These are phyloP conservation scores for Cossypha heuglini DNA, from an alignment of 2,797 vertebrate genomes.

Conservation along the genomic window DNA sequence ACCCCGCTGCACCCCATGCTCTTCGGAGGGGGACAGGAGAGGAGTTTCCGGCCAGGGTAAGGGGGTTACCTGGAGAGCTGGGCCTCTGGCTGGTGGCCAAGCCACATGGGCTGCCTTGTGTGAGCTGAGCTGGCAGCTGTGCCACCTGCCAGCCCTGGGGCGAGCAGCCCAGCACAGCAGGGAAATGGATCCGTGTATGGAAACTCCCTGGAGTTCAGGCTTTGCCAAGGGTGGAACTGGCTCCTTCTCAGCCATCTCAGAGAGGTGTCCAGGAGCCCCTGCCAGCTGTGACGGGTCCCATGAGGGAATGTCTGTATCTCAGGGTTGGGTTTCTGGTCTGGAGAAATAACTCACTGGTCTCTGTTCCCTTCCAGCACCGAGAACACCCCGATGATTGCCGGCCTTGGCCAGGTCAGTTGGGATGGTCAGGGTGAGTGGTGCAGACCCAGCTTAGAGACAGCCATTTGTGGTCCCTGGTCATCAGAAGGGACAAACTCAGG, in stretches of 20 bases:
- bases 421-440: neutral
- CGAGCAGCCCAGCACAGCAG: rapidly evolving
- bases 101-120: rapidly evolving
- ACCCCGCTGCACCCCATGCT: conserved; percentile 87
- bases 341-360: neutral
- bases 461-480: neutral
- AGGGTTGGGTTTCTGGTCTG: neutral
- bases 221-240: neutral
- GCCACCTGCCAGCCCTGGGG: neutral
- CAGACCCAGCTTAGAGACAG: neutral
- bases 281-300: rapidly evolving
- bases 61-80: neutral
- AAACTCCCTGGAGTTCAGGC: neutral
- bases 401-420: conserved; percentile 89
- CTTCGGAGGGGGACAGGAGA: conserved; percentile 94
- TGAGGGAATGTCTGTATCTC: neutral
- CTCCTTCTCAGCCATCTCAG: neutral
- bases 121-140: neutral
- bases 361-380: conserved; percentile 84
- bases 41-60: conserved; percentile 93
- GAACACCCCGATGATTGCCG: conserved; percentile 96
- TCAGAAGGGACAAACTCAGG: rapidly evolving
- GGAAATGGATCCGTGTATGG: rapidly evolving
- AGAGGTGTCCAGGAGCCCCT: neutral
- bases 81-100: neutral